A percentile compares a stretch with the other conserved stretches of the same genome.
These are phyloP conservation scores for Megamerina dolium DNA, from an alignment of 2,888 invertebrate species.

Conservation along the genomic window DNA sequence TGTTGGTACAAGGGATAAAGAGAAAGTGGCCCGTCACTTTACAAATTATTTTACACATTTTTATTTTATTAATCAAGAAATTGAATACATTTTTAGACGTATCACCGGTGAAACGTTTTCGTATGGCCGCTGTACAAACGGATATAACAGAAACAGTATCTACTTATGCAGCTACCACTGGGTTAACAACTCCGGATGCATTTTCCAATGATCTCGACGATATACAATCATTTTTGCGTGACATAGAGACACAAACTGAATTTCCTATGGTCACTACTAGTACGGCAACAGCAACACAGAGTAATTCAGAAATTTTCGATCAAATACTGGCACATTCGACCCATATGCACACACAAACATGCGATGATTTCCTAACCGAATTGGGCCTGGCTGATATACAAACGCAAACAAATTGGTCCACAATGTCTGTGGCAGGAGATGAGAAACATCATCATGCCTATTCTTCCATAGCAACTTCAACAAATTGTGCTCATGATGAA, in stretches of 20 bases:
- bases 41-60: no score
- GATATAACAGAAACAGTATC: conserved; percentile 9
- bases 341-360: conserved; percentile 48
- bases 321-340: conserved; percentile 23
- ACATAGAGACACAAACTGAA: conserved; percentile 59
- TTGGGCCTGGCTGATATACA: conserved; percentile 58
- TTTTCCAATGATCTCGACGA: conserved; percentile 17
- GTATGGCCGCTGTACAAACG: conserved; percentile 13
- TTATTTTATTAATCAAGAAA: no score
- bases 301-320: conserved; percentile 14
- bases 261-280: conserved; percentile 4
- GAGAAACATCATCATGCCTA: conserved; percentile 11
- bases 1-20: no score
- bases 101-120: conserved; percentile 8
- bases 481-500: conserved; percentile 49
- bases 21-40: no score
- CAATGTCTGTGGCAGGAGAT: conserved; percentile 12
- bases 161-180: background rate
- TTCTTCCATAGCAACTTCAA: conserved; percentile 14
- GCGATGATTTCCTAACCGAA: conserved; percentile 53
- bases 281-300: conserved; percentile 2
- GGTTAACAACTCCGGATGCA: background rate
- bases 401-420: conserved; percentile 57
- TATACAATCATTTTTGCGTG: conserved; percentile 44
- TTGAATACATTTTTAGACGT: no score